Percentiles rank a stretch among this genome's conserved stretches.
Conservation (phyloP, 2,113 vertebrate genomes). For the Halichoeres trimaculatus region DNA sequence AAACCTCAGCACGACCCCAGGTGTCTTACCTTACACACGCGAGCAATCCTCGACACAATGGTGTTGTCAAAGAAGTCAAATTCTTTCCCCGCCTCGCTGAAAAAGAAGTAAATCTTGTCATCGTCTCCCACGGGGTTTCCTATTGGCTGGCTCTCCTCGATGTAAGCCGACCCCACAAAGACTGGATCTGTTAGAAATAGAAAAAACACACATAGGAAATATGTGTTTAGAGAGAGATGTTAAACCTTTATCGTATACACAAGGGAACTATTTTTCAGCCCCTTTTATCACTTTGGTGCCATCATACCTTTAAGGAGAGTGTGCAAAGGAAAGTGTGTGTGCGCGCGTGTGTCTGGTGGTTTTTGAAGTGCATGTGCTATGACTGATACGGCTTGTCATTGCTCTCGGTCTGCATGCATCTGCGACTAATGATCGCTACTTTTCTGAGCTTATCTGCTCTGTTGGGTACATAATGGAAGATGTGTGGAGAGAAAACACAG, state of each 20-base stretch:
- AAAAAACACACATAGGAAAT: conserved; percentile 16
- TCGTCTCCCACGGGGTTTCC: conserved; percentile 84
- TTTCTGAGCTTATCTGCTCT: conserved; percentile 54
- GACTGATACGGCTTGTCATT: conserved; percentile 61
- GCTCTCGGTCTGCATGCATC: conserved; percentile 52
- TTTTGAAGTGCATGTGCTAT: conserved; percentile 69
- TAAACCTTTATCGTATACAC: neutral
- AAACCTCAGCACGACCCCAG: neutral
- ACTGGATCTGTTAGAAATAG: conserved; percentile 84
- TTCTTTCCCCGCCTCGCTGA: conserved; percentile 93
- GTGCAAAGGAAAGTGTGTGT: conserved; percentile 1
- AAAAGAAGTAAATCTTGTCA: conserved; percentile 98
- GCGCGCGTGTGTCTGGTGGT: neutral
- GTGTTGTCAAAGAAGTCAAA: conserved; percentile 96
- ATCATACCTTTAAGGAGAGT: neutral
- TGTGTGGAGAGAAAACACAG: neutral
- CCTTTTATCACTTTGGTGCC: neutral
- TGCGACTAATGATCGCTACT: conserved; percentile 63
- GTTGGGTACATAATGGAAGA: conserved; percentile 35
- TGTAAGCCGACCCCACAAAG: conserved; percentile 92
- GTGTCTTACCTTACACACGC: conserved; percentile 92
- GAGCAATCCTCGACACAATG: conserved; percentile 91
- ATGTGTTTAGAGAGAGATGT: conserved; percentile 1
- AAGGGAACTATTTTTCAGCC: neutral
- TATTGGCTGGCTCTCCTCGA: conserved; percentile 86